phyloP scores from a whole-genome alignment of 1,140 invertebrate genomes.

The Drosophila micromelanica region DNA sequence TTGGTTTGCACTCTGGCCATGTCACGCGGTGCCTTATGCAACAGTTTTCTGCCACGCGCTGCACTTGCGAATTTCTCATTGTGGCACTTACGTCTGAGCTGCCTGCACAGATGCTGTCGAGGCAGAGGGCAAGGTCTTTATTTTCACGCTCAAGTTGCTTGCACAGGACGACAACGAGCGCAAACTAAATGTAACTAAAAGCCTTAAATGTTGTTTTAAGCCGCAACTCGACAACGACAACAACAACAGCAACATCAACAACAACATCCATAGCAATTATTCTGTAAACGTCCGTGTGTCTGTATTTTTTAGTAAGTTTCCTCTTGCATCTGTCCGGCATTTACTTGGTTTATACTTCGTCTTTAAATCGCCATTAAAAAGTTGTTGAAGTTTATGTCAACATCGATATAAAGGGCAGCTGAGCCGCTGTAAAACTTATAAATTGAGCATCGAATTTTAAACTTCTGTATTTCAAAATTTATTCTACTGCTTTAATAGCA shows the following conservation, averaged over 20 bases:
- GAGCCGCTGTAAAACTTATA: conserved; percentile 20
- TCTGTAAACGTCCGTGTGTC: conserved; percentile 24
- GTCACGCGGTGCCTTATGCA: conserved; percentile 47
- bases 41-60: conserved; percentile 33
- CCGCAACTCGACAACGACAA: conserved; percentile 51
- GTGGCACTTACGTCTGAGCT: conserved; percentile 30
- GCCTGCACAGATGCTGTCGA: conserved; percentile 3
- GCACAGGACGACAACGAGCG: conserved; percentile 21
- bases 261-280: conserved; percentile 50
- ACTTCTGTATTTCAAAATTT: neutral
- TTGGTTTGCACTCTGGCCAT: conserved; percentile 38
- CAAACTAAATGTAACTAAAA: conserved; percentile 73
- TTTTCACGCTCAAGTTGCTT: conserved; percentile 43
- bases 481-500: neutral
- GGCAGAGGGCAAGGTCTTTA: conserved; percentile 54
- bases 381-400: conserved; percentile 3
- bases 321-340: conserved; percentile 1
- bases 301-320: conserved; percentile 16
- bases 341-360: conserved; percentile 28
- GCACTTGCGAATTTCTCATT: conserved; percentile 29
- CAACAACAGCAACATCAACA: conserved; percentile 40
- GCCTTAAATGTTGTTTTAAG: conserved; percentile 65
- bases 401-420: neutral
- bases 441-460: conserved; percentile 15
- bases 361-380: conserved; percentile 18